Conservation (phyloP, 2,113 vertebrate species). For the Fulmarus glacialis region DNA sequence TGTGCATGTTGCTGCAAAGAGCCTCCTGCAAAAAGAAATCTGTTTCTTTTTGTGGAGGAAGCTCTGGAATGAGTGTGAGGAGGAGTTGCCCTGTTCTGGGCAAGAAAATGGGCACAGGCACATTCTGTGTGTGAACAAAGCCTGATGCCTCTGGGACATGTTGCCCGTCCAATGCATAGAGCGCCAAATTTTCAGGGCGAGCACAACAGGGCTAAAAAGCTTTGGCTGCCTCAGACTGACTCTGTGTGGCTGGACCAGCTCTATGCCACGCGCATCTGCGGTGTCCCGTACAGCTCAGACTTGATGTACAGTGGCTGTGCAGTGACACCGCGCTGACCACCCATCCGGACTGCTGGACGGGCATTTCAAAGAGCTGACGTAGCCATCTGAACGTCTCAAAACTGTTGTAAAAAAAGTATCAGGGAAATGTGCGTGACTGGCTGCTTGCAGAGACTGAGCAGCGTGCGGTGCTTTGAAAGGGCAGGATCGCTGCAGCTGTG, state of each 20-base stretch:
- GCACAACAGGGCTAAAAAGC: neutral
- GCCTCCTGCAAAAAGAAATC: neutral
- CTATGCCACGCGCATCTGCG: fast-evolving
- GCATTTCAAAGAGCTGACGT: neutral
- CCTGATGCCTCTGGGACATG: fast-evolving
- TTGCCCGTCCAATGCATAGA: fast-evolving
- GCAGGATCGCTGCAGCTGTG: neutral
- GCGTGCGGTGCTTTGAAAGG: neutral
- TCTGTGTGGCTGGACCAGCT: neutral
- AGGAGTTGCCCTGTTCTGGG: fast-evolving
- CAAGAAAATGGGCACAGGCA: neutral
- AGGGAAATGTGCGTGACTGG: neutral
- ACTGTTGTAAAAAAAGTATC: neutral
- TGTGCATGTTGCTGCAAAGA: neutral
- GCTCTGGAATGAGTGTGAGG: neutral
- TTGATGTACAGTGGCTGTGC: neutral
- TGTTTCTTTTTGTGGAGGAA: neutral
- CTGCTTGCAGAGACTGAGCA: neutral
- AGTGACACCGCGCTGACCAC: neutral
- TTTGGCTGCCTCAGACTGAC: neutral
- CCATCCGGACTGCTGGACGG: too few relatives aligned
- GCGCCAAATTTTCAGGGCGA: neutral
- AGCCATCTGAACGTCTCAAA: neutral
- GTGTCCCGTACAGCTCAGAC: neutral
- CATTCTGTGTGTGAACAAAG: neutral